Conservation (phyloP, 2,113 vertebrate genomes). For the Aptenodytes forsteri region DNA sequence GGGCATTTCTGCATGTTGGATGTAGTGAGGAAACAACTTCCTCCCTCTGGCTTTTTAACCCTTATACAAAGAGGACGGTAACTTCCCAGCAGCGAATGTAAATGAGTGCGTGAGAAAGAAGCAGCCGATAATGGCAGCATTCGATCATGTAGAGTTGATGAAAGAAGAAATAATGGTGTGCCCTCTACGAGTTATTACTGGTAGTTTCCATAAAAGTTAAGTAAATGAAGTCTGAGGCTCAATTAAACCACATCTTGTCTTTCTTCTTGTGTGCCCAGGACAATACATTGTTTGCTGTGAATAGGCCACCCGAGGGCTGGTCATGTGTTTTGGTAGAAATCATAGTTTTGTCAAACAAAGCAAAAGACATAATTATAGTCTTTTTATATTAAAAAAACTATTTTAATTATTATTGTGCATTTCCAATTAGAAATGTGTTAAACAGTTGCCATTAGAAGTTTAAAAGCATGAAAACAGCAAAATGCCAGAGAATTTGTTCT, state of each 20-base stretch:
- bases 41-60: neutral
- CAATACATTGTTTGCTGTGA: conserved; percentile 60
- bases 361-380: conserved; percentile 43
- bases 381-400: conserved; percentile 18
- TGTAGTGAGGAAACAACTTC: neutral
- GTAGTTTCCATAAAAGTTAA: conserved; percentile 44
- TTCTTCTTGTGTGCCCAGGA: conserved; percentile 36
- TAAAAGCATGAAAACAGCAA: neutral
- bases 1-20: neutral
- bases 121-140: neutral
- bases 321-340: conserved; percentile 67
- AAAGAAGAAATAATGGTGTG: neutral
- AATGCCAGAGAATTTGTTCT: neutral
- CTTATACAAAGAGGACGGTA: neutral
- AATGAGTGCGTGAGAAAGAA: neutral
- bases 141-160: neutral
- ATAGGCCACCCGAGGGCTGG: conserved; percentile 61
- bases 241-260: conserved; percentile 42
- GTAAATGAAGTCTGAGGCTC: conserved; percentile 36
- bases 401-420: conserved; percentile 47
- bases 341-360: conserved; percentile 57
- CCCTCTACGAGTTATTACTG: neutral
- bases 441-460: conserved; percentile 17
- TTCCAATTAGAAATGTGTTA: conserved; percentile 22
- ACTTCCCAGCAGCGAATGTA: neutral